These are phyloP conservation scores for Nomada ferruginata DNA, from an alignment of 2,888 invertebrate genomes.

Conservation along the genomic window DNA sequence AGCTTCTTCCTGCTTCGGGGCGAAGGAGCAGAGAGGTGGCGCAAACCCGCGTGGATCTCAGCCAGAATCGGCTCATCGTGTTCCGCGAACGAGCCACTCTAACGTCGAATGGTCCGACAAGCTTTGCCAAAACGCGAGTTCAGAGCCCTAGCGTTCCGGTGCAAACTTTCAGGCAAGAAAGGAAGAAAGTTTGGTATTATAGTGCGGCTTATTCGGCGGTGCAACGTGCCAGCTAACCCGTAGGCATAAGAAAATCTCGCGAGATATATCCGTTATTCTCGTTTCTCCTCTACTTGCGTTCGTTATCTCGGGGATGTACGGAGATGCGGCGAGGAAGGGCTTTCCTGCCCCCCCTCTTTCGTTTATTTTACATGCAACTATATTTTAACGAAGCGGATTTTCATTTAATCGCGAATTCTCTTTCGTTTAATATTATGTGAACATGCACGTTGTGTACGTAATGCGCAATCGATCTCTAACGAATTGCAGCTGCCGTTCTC, in stretches of 20 bases:
- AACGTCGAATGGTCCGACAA: constrained; percentile 49
- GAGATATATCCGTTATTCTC: constrained; percentile 5
- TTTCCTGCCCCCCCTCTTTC: background rate
- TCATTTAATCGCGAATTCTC: no score
- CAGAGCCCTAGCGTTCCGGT: constrained; percentile 25
- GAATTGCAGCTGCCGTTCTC: no score
- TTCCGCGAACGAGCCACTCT: constrained; percentile 51
- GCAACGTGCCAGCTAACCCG: constrained; percentile 10
- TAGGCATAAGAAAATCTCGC: constrained; percentile 34
- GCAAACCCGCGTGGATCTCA: constrained; percentile 33
- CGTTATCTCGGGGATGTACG: constrained; percentile 16
- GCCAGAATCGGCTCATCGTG: constrained; percentile 54
- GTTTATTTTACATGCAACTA: background rate
- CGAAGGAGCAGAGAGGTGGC: background rate
- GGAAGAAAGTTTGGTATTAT: constrained; percentile 39
- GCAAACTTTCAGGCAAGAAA: constrained; percentile 26
- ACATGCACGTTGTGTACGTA: no score
- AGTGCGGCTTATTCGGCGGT: constrained; percentile 2
- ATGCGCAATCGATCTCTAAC: no score
- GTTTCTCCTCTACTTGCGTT: constrained; percentile 10
- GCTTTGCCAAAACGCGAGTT: constrained; percentile 56
- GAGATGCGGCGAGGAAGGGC: background rate
- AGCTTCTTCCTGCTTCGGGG: constrained; percentile 16
- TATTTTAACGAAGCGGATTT: background rate
- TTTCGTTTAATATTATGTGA: no score